phyloP scores from a whole-genome alignment of 2,888 invertebrate genomes.

The Pterobdella sp. region DNA sequence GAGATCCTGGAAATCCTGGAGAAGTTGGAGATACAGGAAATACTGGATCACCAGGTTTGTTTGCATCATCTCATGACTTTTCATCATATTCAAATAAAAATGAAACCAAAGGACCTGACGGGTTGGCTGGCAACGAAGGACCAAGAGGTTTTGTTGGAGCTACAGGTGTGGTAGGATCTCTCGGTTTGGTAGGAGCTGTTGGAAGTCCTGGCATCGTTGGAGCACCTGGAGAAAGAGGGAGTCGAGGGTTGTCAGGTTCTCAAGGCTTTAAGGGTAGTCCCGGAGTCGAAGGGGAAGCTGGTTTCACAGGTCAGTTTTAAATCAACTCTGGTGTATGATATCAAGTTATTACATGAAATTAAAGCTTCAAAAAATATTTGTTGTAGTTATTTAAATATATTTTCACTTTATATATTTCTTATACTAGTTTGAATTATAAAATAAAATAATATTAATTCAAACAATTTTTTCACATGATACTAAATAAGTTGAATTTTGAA shows the following conservation, averaged over 20 bases:
- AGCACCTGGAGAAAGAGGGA: constrained; percentile 29
- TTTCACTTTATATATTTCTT: no score
- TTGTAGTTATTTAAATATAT: no score
- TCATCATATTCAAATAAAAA: not conserved
- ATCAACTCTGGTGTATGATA: constrained; percentile 6
- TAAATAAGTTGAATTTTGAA: no score
- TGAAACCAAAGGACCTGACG: constrained; percentile 7
- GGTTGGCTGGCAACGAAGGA: constrained; percentile 28
- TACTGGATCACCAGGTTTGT: constrained; percentile 30
- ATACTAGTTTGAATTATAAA: no score
- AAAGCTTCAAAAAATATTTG: no score
- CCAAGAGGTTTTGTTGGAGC: constrained; percentile 29
- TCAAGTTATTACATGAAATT: constrained; percentile 37
- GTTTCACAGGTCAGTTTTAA: constrained; percentile 23
- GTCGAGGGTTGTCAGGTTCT: constrained; percentile 31
- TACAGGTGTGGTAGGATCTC: constrained; percentile 18
- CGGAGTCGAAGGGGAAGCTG: constrained; percentile 32
- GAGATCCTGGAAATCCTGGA: constrained; percentile 25
- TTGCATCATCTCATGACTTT: not conserved
- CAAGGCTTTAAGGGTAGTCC: constrained; percentile 35
- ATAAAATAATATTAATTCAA: no score
- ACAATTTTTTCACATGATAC: no score
- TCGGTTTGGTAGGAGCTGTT: constrained; percentile 34
- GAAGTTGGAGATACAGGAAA: constrained; percentile 22
- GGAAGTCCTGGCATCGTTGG: constrained; percentile 21